These are phyloP conservation scores for Erpobdella octoculata DNA, from an alignment of 2,888 invertebrate genomes.

Conservation along the genomic window DNA sequence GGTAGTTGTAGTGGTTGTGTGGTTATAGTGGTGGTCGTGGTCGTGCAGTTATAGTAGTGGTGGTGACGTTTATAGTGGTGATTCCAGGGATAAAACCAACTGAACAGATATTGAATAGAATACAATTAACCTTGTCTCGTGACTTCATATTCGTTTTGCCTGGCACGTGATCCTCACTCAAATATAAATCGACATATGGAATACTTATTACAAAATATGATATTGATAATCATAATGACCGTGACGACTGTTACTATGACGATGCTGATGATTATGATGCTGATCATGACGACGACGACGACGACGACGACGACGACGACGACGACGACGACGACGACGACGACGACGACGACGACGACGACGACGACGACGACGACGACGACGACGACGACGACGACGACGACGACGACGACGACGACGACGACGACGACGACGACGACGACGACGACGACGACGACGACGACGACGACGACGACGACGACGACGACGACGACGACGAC, in stretches of 20 bases:
- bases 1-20: no score
- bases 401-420: not conserved
- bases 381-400: not conserved
- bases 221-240: not conserved
- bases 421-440: not conserved
- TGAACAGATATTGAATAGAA: no score
- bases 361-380: constrained; percentile 8
- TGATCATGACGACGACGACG: constrained; percentile 1
- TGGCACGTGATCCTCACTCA: no score
- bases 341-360: constrained; percentile 3
- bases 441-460: not conserved
- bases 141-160: no score
- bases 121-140: no score
- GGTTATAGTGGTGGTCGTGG: no score
- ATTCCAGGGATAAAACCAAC: no score
- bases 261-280: no score
- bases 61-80: no score
- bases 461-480: not conserved
- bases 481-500: not conserved
- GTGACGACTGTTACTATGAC: not conserved
- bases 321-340: constrained; percentile 7
- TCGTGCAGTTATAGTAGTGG: no score
- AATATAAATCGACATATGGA: no score
- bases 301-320: not conserved
- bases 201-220: not conserved